Evolutionary conservation across 2,113 vertebrate species (phyloP).

Genomic region (Nettapus auritus): DNA sequence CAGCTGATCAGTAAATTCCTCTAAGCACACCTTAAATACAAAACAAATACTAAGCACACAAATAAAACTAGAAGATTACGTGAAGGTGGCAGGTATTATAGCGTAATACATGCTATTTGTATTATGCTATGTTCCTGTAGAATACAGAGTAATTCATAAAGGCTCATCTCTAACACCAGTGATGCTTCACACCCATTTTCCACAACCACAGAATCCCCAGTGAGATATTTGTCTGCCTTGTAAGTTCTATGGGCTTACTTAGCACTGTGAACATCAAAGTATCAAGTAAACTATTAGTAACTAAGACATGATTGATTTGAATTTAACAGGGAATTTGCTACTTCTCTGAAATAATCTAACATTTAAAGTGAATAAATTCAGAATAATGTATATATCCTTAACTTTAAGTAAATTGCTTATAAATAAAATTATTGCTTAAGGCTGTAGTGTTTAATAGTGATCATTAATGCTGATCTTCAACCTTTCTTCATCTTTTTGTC

Average conservation of each 20-base stretch:
- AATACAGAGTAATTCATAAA: neutral
- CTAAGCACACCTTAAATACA: neutral
- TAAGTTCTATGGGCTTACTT: neutral
- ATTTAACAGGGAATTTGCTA: neutral
- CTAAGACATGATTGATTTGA: neutral
- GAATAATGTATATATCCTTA: neutral
- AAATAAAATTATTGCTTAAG: conserved; percentile 3
- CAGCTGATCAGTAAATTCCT: neutral
- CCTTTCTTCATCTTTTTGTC: neutral
- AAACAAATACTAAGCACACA: neutral
- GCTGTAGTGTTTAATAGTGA: neutral
- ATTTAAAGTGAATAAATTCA: neutral
- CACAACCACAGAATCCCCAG: neutral
- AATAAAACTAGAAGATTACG: neutral
- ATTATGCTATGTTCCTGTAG: neutral
- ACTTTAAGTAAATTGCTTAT: neutral
- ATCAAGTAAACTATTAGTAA: neutral
- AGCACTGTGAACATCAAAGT: neutral
- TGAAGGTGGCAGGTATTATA: neutral
- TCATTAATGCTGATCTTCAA: neutral
- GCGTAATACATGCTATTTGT: no score
- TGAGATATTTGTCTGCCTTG: neutral
- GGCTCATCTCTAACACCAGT: neutral
- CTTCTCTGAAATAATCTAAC: conserved; percentile 12
- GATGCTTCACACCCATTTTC: neutral